These are phyloP conservation scores for Ciconia nigra DNA, from an alignment of 2,797 vertebrate genomes.

Conservation along the genomic window DNA sequence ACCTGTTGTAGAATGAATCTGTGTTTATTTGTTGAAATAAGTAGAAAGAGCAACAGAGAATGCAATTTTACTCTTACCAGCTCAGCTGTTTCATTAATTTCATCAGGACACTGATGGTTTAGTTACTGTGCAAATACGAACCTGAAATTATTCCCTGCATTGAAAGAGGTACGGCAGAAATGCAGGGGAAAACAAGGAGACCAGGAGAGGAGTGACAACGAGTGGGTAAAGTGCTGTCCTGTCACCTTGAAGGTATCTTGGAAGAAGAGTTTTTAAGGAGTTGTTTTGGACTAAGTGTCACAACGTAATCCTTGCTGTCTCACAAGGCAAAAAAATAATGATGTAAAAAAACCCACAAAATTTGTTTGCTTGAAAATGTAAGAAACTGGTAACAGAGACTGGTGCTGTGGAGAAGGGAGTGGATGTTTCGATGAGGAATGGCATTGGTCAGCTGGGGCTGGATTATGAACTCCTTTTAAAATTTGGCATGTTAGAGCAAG, in stretches of 20 bases:
- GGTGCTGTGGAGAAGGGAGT: neutral
- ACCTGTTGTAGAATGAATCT: neutral
- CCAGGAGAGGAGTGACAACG: fast-evolving
- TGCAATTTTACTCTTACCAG: neutral
- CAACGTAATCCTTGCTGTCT: neutral
- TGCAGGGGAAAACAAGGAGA: neutral
- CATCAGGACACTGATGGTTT: neutral
- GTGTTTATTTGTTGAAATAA: neutral
- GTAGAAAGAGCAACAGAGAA: neutral
- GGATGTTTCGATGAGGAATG: neutral
- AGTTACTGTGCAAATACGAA: neutral
- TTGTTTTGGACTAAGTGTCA: neutral
- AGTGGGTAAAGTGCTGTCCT: fast-evolving
- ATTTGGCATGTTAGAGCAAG: neutral
- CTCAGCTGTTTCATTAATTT: neutral
- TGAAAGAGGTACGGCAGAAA: neutral
- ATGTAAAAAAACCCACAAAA: neutral
- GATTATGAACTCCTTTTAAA: neutral
- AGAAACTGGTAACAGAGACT: neutral
- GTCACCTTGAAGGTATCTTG: neutral
- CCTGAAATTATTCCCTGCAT: neutral
- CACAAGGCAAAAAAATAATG: neutral
- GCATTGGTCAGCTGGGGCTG: neutral
- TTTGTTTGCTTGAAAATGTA: neutral
- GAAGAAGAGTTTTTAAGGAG: neutral